These are phyloP conservation scores for Nemurella pictetii DNA, from an alignment of 2,888 invertebrate genomes.

Conservation along the genomic window DNA sequence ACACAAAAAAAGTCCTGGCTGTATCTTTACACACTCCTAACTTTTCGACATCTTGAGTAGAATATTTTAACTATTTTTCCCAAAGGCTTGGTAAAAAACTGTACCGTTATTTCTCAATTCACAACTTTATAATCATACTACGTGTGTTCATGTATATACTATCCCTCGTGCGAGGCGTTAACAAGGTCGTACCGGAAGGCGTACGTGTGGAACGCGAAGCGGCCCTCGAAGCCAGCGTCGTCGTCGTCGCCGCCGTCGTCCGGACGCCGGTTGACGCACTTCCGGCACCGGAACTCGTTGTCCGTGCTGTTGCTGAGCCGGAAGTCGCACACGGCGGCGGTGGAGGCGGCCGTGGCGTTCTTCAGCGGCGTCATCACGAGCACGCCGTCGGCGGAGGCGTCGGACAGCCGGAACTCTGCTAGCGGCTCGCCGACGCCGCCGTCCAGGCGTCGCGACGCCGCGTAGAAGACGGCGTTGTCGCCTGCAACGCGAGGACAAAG, in stretches of 20 bases:
- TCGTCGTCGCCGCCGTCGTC: neutral
- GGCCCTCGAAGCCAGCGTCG: neutral
- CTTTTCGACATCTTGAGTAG: too few species aligned
- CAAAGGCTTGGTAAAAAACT: too few species aligned
- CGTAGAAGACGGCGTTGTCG: conserved; percentile 4
- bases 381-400: neutral
- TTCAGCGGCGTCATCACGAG: neutral
- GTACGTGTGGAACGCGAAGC: neutral
- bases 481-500: neutral
- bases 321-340: neutral
- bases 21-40: too few species aligned
- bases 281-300: conserved; percentile 4
- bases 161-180: neutral
- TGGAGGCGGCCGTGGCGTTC: neutral
- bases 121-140: too few species aligned
- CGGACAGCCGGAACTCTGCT: neutral
- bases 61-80: too few species aligned
- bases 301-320: neutral
- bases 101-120: too few species aligned
- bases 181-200: neutral
- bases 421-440: neutral
- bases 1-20: too few species aligned
- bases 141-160: too few species aligned
- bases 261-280: neutral
- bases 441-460: neutral